phyloP scores from a whole-genome alignment of 2,888 invertebrate species.

The Campoplex nolae region DNA sequence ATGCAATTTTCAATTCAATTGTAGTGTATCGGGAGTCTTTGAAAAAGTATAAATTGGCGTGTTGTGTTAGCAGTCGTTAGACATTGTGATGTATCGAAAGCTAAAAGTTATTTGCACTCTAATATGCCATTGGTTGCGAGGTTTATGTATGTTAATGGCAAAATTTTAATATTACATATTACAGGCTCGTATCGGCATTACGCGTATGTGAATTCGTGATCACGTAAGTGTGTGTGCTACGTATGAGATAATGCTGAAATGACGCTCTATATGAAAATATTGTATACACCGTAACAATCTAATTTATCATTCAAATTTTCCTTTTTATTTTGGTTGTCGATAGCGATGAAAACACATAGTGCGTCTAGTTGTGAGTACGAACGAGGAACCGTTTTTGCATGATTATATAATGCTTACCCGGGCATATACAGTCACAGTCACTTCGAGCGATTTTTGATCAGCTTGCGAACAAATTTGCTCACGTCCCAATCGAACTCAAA shows the following conservation, averaged over 20 bases:
- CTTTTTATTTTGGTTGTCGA: conserved; percentile 34
- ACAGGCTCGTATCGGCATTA: conserved; percentile 11
- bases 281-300: conserved; percentile 36
- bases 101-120: conserved; percentile 24
- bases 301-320: conserved; percentile 47
- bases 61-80: conserved; percentile 10
- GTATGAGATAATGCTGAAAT: conserved; percentile 15
- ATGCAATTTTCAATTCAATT: conserved; percentile 29
- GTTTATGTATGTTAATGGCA: conserved; percentile 49
- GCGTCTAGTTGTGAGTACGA: background rate
- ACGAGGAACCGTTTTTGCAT: conserved; percentile 32
- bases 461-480: too few species aligned
- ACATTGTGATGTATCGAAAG: conserved; percentile 24
- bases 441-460: too few species aligned
- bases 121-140: background rate
- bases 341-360: conserved; percentile 46
- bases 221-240: conserved; percentile 10
- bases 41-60: background rate
- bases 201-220: conserved; percentile 1
- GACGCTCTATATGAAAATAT: background rate
- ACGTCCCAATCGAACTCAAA: too few species aligned
- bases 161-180: conserved; percentile 57
- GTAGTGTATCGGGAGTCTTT: background rate
- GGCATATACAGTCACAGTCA: background rate
- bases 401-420: conserved; percentile 43